phyloP scores from a whole-genome alignment of 2,888 invertebrate species.

The Priocnemis perturbator region DNA sequence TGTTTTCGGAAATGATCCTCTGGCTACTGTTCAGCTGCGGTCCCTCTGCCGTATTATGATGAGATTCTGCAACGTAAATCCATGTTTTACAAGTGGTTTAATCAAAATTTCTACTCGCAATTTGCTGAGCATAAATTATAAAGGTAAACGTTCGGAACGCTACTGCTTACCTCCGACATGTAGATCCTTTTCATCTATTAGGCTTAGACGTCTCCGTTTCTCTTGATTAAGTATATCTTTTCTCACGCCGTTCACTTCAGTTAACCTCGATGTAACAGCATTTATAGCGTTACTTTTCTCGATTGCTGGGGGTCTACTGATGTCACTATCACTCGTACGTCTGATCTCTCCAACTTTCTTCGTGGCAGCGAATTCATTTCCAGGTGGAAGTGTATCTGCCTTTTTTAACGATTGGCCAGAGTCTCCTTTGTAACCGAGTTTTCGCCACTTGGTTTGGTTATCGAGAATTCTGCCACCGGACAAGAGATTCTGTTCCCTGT shows the following conservation, averaged over 20 bases:
- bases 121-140: background rate
- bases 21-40: constrained; percentile 62
- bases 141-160: background rate
- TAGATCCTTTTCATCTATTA: constrained; percentile 73
- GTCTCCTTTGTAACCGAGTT: constrained; percentile 69
- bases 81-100: background rate
- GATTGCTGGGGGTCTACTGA: constrained; percentile 46
- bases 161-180: constrained; percentile 70
- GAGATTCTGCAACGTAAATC: constrained; percentile 70
- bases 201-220: constrained; percentile 80
- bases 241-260: constrained; percentile 78
- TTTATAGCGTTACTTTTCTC: constrained; percentile 63
- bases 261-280: constrained; percentile 61
- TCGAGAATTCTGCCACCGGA: constrained; percentile 74
- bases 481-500: constrained; percentile 75
- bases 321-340: constrained; percentile 77
- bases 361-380: constrained; percentile 74
- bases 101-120: constrained; percentile 6
- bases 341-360: constrained; percentile 72
- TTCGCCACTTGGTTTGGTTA: constrained; percentile 71
- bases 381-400: constrained; percentile 75
- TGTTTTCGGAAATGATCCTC: constrained; percentile 55
- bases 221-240: constrained; percentile 78
- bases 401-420: constrained; percentile 67
- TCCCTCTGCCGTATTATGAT: constrained; percentile 61